Evolutionary conservation across 1,140 invertebrate genomes (phyloP).

Genomic region (Thaumetopoea pityocampa): DNA sequence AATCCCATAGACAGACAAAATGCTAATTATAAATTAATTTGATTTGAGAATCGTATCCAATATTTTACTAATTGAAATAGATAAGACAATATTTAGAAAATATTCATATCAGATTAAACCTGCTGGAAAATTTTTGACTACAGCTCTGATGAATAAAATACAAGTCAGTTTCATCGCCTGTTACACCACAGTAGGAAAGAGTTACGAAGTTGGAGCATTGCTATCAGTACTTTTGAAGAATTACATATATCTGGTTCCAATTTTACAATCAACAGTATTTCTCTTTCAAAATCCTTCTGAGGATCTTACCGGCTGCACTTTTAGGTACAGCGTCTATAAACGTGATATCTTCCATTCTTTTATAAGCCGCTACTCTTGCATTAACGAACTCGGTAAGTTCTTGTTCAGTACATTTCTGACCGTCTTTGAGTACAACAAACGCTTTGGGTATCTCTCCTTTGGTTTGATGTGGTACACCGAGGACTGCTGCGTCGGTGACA

Average conservation of each 20-base stretch:
- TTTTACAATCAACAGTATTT: constrained; percentile 35
- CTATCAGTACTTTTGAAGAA: not conserved
- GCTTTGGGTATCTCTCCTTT: constrained; percentile 88
- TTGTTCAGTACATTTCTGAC: constrained; percentile 48
- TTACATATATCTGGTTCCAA: not conserved
- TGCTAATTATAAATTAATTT: too few species aligned
- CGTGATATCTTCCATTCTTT: constrained; percentile 81
- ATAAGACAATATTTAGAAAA: too few species aligned
- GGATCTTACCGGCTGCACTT: constrained; percentile 85
- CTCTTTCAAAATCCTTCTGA: constrained; percentile 78
- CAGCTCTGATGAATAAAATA: too few species aligned
- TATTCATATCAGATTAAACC: too few species aligned
- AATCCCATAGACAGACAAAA: too few species aligned
- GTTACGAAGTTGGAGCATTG: too few species aligned
- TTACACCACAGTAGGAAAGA: too few species aligned
- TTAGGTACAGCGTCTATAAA: constrained; percentile 84
- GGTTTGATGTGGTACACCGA: constrained; percentile 85
- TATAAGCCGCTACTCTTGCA: constrained; percentile 81
- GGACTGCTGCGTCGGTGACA: constrained; percentile 87
- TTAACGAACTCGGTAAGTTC: constrained; percentile 78
- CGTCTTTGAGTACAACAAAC: constrained; percentile 78
- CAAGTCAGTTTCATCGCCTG: too few species aligned
- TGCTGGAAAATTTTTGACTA: too few species aligned
- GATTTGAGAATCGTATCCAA: too few species aligned
- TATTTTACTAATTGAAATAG: too few species aligned